Evolutionary conservation across 2,113 vertebrate species (phyloP), one percentile per base, ranked within the genome.

Genomic region (Hymenochirus boettgeri): DNA sequence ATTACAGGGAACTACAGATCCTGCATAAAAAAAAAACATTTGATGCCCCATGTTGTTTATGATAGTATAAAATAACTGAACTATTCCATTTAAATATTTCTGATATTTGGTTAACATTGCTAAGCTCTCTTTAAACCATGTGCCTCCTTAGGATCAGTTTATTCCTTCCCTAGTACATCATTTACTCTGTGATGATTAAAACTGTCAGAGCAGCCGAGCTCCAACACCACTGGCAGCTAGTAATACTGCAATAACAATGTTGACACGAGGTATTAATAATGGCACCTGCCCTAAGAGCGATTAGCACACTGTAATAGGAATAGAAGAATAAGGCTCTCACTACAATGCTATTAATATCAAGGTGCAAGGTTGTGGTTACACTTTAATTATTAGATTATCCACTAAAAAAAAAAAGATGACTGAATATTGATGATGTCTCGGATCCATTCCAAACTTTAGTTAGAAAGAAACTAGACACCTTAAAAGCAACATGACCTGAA

Each of bases 391-490:
- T 71, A 76, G 21, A 72, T 53, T 12, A 61, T 50, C 50, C 22
- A 25, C 47, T 65, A 37, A 65, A 54, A 10, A 23, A 27, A 66
- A 66, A 57, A 42, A 53, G 45, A 18, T 17, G 65, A 24, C 35
- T 78, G 65, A 76, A 72, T 76, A 78, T 75, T 77, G 65, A 75
- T 70, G 29, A 50, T 51, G 24, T 72, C 45, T 29, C 67, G 65
- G 69, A 46, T 51, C 22, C 59, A 57, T 64, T 72, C 50, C 55
- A 54, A 31, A 39, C 22, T 54, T 60, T 60, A 50, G 27, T 37
- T 66, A 35, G 48, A 10, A 59, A 70, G 42, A 67, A 70, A 73
- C 50, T 33, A 65, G 55, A 73, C 74, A 23, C 51, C 13, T 47
- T 53, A 24, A 21, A n/a, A 0, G 35, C 48, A 70, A 70, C 61